Percentiles rank a stretch among this genome's conserved stretches.
phyloP scores from a whole-genome alignment of 1,140 invertebrate genomes.

The Macrotrachela quadricornifera region DNA sequence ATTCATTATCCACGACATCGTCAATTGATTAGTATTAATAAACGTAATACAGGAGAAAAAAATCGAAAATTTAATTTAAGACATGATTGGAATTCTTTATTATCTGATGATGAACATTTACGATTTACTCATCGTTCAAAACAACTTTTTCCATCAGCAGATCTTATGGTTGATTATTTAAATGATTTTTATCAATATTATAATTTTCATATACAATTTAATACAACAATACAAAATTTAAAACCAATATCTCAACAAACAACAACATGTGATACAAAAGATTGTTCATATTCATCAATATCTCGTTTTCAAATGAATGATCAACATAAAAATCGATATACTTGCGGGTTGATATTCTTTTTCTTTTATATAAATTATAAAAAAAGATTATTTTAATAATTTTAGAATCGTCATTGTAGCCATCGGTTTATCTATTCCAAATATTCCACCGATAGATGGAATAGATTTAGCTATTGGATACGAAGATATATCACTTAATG shows the following conservation, averaged over 20 bases:
- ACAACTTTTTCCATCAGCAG: constrained; percentile 29
- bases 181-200: constrained; percentile 22
- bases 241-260: constrained; percentile 8
- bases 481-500: constrained; percentile 23
- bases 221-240: constrained; percentile 25
- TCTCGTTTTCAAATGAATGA: constrained; percentile 20
- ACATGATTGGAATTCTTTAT: constrained; percentile 34
- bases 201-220: constrained; percentile 25
- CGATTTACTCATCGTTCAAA: constrained; percentile 24
- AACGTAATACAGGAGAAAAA: constrained; percentile 28
- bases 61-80: constrained; percentile 33
- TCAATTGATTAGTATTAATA: constrained; percentile 34
- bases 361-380: too few relatives aligned
- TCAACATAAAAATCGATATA: constrained; percentile 19
- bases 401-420: constrained; percentile 27
- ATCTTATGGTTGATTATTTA: constrained; percentile 24
- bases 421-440: constrained; percentile 25
- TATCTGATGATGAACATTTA: constrained; percentile 26
- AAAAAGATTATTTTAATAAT: not conserved
- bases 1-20: constrained; percentile 30
- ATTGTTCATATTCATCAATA: too few relatives aligned
- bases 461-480: constrained; percentile 23
- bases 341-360: constrained; percentile 17
- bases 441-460: constrained; percentile 21
- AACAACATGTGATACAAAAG: constrained; percentile 4